phyloP scores from a whole-genome alignment of 2,797 vertebrate genomes.

The Eupleurogrammus muticus region DNA sequence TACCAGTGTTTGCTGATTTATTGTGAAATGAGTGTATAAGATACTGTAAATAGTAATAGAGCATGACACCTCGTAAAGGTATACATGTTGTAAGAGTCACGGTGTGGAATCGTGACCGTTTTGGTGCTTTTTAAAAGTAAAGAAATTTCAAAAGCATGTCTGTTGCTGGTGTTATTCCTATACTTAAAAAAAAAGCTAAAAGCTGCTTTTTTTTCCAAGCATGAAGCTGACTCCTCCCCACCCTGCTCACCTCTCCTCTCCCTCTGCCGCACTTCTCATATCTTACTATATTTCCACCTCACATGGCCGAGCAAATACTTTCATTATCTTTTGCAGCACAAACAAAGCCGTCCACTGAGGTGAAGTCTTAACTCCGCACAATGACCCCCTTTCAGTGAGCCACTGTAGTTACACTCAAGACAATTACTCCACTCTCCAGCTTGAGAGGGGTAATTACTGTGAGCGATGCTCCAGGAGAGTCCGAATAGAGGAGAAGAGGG shows the following conservation, averaged over 20 bases:
- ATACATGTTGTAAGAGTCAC: constrained; percentile 61
- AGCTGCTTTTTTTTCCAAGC: not conserved
- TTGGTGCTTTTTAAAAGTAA: constrained; percentile 79
- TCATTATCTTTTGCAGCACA: constrained; percentile 84
- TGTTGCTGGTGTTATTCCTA: constrained; percentile 51
- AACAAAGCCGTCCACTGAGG: constrained; percentile 84
- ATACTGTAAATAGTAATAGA: constrained; percentile 73
- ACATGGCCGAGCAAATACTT: constrained; percentile 79
- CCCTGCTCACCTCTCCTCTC: constrained; percentile 37
- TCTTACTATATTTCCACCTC: constrained; percentile 66
- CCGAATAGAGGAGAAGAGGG: constrained; percentile 62
- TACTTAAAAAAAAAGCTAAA: constrained; percentile 17
- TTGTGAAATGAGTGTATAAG: constrained; percentile 70
- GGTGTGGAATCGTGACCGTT: constrained; percentile 59
- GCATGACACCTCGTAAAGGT: constrained; percentile 61
- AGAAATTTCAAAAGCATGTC: constrained; percentile 58
- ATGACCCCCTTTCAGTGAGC: constrained; percentile 84
- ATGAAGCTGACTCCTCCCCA: constrained; percentile 18
- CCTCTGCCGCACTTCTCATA: constrained; percentile 53
- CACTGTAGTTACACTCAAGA: constrained; percentile 83
- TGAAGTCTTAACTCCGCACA: constrained; percentile 80
- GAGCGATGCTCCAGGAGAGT: constrained; percentile 76
- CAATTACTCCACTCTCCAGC: constrained; percentile 85
- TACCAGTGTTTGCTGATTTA: constrained; percentile 41
- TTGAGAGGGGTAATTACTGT: constrained; percentile 83